Conservation (phyloP, 1,140 invertebrate species). For the Semibalanus balanoides region DNA sequence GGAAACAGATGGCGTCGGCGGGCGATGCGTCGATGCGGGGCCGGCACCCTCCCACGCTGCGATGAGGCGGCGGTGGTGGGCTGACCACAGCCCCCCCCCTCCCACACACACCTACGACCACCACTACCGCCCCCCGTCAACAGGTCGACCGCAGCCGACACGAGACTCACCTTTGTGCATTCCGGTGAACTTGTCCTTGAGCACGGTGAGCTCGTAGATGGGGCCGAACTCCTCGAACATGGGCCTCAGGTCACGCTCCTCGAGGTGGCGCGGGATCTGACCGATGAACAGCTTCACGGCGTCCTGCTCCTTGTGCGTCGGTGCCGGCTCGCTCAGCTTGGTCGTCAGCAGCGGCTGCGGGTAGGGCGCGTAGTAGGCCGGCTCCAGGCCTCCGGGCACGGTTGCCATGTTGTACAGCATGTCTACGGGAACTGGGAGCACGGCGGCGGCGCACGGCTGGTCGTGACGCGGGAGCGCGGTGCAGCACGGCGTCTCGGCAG, state of each 20-base stretch:
- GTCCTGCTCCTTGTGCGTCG: conserved; percentile 34
- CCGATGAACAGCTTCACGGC: conserved; percentile 79
- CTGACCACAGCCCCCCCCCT: too few species aligned
- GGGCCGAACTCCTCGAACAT: conserved; percentile 86
- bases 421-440: background rate
- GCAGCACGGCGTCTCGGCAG: too few species aligned
- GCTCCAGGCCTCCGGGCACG: background rate
- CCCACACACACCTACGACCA: too few species aligned
- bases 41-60: too few species aligned
- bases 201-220: conserved; percentile 83
- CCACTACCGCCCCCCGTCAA: conserved; percentile 13
- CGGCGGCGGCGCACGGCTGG: too few species aligned
- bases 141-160: background rate
- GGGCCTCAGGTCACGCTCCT: conserved; percentile 72
- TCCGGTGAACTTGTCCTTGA: conserved; percentile 84
- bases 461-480: too few species aligned
- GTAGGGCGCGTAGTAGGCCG: background rate
- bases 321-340: conserved; percentile 12
- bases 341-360: conserved; percentile 6
- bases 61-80: too few species aligned
- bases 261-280: conserved; percentile 80
- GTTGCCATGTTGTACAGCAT: background rate
- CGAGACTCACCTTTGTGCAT: conserved; percentile 72
- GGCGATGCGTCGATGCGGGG: too few species aligned
- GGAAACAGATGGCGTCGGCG: too few species aligned